Percentiles rank a stretch among this genome's conserved stretches.
These are phyloP conservation scores for Hyles vespertilio DNA, from an alignment of 1,140 invertebrate species.

Conservation along the genomic window DNA sequence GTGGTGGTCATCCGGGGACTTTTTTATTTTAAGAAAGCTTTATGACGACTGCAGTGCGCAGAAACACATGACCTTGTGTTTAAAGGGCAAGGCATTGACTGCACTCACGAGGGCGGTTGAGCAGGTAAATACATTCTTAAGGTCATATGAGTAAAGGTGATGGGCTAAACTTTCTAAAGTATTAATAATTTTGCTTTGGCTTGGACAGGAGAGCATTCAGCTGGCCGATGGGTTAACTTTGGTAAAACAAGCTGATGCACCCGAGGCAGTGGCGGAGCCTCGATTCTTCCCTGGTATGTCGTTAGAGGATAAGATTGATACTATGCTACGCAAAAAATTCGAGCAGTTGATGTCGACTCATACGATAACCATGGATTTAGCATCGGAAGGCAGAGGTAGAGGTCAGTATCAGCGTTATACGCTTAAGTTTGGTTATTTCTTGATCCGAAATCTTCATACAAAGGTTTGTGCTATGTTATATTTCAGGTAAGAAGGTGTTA, in stretches of 20 bases:
- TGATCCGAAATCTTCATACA: background rate
- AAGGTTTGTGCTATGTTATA: conserved; percentile 6
- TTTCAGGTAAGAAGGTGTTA: conserved; percentile 69
- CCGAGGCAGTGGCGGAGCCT: conserved; percentile 62
- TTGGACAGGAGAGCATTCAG: conserved; percentile 74
- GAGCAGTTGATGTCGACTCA: conserved; percentile 69
- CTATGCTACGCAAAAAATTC: conserved; percentile 65
- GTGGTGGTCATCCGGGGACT: conserved; percentile 73
- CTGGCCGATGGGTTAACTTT: conserved; percentile 76
- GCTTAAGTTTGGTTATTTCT: background rate
- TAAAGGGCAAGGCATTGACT: conserved; percentile 77
- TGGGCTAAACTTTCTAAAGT: conserved; percentile 23
- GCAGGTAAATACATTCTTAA: conserved; percentile 56
- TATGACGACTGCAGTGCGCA: conserved; percentile 78
- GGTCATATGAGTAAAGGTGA: conserved; percentile 25
- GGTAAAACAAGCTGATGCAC: conserved; percentile 75
- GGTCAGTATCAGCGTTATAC: conserved; percentile 35
- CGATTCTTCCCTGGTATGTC: conserved; percentile 71
- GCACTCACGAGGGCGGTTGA: conserved; percentile 76
- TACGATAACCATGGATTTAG: conserved; percentile 68
- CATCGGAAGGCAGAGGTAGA: conserved; percentile 71
- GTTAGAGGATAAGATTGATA: conserved; percentile 68
- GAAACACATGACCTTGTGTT: conserved; percentile 76
- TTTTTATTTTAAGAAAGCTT: conserved; percentile 74
- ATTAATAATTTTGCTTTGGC: conserved; percentile 41